Conservation (phyloP, 2,797 vertebrate genomes). For the Anabacerthia variegaticeps region DNA sequence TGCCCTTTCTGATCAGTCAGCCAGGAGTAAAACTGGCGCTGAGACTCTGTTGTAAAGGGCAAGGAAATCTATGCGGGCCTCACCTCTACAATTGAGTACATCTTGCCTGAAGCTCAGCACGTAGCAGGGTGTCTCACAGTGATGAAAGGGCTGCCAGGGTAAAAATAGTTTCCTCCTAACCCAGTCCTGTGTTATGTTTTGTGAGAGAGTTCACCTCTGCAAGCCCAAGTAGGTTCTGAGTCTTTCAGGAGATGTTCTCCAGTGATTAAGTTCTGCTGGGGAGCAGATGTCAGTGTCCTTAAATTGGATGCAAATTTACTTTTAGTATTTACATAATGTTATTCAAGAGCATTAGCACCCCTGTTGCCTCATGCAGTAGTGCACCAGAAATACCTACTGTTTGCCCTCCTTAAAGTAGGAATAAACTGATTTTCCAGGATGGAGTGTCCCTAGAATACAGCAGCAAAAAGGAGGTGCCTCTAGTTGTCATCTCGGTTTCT, state of each 20-base stretch:
- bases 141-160: background rate
- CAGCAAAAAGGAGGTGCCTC: background rate
- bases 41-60: conserved; percentile 53
- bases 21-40: conserved; percentile 27
- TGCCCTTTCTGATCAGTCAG: conserved; percentile 48
- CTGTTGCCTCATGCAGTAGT: background rate
- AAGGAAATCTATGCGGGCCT: conserved; percentile 37
- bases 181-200: background rate
- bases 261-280: background rate
- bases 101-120: conserved; percentile 33
- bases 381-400: background rate
- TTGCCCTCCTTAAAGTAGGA: background rate
- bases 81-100: conserved; percentile 9
- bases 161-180: background rate
- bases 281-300: background rate
- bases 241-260: background rate
- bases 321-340: background rate
- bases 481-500: background rate
- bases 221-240: background rate
- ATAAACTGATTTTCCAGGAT: background rate
- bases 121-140: background rate
- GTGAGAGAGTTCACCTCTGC: background rate
- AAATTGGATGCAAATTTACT: background rate
- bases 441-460: background rate
- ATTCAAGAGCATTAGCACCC: background rate